Evolutionary conservation across 2,888 invertebrate species (phyloP).

Genomic region (Ophion obscuratus): DNA sequence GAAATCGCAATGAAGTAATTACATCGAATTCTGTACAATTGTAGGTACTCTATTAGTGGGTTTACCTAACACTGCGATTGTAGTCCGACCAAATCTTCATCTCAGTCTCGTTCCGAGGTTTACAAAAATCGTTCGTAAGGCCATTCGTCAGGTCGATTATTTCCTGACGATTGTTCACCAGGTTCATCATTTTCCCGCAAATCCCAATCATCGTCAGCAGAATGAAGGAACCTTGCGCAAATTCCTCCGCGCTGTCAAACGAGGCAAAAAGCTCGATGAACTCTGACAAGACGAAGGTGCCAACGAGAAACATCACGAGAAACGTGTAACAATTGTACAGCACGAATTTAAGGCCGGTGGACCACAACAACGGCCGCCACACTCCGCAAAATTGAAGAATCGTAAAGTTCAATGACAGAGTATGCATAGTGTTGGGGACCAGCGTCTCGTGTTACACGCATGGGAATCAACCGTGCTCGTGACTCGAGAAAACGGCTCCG

Average conservation of each 20-base stretch:
- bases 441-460: neutral
- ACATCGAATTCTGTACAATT: neutral
- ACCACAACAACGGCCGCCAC: conserved; percentile 33
- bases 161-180: conserved; percentile 56
- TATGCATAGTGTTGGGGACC: conserved; percentile 1
- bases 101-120: conserved; percentile 44
- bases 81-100: conserved; percentile 43
- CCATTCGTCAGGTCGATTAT: conserved; percentile 53
- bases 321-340: conserved; percentile 28
- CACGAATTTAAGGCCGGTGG: conserved; percentile 13
- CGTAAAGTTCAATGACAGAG: conserved; percentile 14
- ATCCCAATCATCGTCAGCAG: conserved; percentile 61
- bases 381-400: conserved; percentile 32
- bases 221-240: conserved; percentile 69
- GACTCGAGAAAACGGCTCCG: neutral
- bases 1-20: neutral
- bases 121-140: conserved; percentile 45
- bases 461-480: neutral
- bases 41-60: neutral
- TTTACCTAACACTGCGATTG: conserved; percentile 55
- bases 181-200: conserved; percentile 63
- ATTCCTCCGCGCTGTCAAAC: conserved; percentile 61
- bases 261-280: conserved; percentile 29
- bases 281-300: neutral
- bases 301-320: conserved; percentile 1